phyloP scores from a whole-genome alignment of 2,888 invertebrate genomes.

The Idaea straminata region DNA sequence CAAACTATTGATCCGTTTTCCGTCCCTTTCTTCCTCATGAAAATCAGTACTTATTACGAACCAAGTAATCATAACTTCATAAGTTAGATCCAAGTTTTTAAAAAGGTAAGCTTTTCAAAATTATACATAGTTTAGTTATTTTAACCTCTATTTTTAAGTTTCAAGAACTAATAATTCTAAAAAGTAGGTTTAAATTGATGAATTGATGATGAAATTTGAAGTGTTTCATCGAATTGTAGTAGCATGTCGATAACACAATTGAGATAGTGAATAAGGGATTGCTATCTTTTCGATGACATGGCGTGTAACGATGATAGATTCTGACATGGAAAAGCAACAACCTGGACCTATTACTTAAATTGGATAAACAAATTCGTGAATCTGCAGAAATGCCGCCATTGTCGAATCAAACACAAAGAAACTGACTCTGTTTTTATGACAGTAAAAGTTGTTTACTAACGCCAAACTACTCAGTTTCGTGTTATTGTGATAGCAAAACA shows the following conservation, averaged over 20 bases:
- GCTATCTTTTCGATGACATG: slow-evolving; percentile 26
- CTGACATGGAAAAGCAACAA: slow-evolving; percentile 23
- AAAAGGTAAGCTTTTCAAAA: slow-evolving; percentile 7
- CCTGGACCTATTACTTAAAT: slow-evolving; percentile 22
- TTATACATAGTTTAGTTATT: not conserved
- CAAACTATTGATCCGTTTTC: slow-evolving; percentile 74
- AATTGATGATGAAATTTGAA: slow-evolving; percentile 18
- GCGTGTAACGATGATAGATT: slow-evolving; percentile 31
- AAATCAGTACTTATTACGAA: slow-evolving; percentile 42
- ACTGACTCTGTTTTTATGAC: slow-evolving; percentile 52
- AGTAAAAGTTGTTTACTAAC: slow-evolving; percentile 44
- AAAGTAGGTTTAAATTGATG: not conserved
- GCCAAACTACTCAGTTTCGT: slow-evolving; percentile 32
- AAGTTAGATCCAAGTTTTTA: not conserved
- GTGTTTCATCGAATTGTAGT: slow-evolving; percentile 19
- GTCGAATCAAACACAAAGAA: slow-evolving; percentile 29
- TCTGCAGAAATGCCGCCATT: slow-evolving; percentile 21
- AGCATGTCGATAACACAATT: slow-evolving; percentile 29
- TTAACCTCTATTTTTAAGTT: not conserved
- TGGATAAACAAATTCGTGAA: slow-evolving; percentile 29
- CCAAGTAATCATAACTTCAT: slow-evolving; percentile 13
- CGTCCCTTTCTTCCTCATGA: slow-evolving; percentile 72
- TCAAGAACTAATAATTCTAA: not conserved
- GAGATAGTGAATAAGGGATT: slow-evolving; percentile 22
- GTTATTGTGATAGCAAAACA: slow-evolving; percentile 37